Evolutionary conservation across 2,888 invertebrate genomes (phyloP), one percentile per base, ranked within the genome.

Genomic region (Harpagoxenus sublaevis): DNA sequence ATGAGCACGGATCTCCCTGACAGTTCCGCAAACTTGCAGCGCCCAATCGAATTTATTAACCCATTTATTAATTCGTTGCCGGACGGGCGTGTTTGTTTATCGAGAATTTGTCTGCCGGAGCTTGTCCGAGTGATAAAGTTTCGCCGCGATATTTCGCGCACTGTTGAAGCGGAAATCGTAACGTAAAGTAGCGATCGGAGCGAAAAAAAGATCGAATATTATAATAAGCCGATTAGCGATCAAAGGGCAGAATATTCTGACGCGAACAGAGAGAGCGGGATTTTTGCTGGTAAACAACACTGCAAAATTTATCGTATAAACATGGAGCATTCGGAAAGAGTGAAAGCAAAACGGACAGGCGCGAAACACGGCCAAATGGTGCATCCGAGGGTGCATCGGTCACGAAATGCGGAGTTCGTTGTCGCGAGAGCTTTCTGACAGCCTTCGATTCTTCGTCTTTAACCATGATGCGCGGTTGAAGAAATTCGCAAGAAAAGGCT

Each of bases 161-260:
- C 15, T 12, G n/a, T 6, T 6, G 39, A 28, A 51, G 18, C 9
- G 53, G 31, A 48, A 74, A 79, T 45, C 71, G 35, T 45, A 39
- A 35, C 15, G 12, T 4, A 77, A 66, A 23, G 23, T n/a, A 48
- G 18, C 51, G 10, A 39, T 18, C 48, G 3, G 6, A 8, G 3
- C 1, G 18, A 15, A 35, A 70, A 51, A 75, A 55, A 15, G 48
- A 28, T 23, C 51, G 35, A 77, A 15, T 10, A 23, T 23, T 23
- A 23, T 35, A 10, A 45, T 79, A 79, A 60, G 60, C 60, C 75
- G 75, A 81, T 81, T 60, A 75, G 8, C 39, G 39, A 39, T 81
- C 60, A 60, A 60, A 53, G 53, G 5, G 0, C 12, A 35, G 35
- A 60, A 79, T 23, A 74, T 73, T 73, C 4, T 15, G 62, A 3